Percentiles rank a stretch among this genome's conserved stretches.
phyloP scores from a whole-genome alignment of 2,113 vertebrate genomes.

The Brachyhypopomus occidentalis region DNA sequence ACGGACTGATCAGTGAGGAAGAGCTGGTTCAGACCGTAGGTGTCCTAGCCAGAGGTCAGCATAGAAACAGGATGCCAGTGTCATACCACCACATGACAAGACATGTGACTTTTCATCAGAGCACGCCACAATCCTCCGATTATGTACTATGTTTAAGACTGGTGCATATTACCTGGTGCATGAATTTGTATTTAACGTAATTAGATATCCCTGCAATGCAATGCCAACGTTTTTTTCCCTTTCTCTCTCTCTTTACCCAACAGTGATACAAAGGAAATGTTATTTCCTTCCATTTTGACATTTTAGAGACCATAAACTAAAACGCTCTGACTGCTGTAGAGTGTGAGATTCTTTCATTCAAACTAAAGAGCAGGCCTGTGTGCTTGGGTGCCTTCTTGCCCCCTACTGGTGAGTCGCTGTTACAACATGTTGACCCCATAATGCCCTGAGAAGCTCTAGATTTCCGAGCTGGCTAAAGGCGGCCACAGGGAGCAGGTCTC shows the following conservation, averaged over 20 bases:
- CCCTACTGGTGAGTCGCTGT: conserved; percentile 29
- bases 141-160: background rate
- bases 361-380: background rate
- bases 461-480: background rate
- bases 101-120: background rate
- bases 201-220: background rate
- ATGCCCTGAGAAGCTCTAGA: conserved; percentile 4
- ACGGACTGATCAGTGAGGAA: no score
- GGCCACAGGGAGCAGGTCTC: conserved; percentile 19
- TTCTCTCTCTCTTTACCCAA: background rate
- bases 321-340: background rate
- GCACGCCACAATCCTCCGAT: background rate
- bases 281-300: background rate
- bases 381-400: conserved; percentile 24
- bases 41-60: no score
- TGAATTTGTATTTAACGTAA: background rate
- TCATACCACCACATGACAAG: background rate
- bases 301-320: background rate
- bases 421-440: conserved; percentile 14
- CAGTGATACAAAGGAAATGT: background rate
- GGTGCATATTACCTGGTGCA: background rate
- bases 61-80: no score
- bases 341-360: background rate
- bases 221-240: background rate
- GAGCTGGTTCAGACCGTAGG: no score